phyloP scores from a whole-genome alignment of 2,888 invertebrate species.

The Thecocarcelia acutangulata region DNA sequence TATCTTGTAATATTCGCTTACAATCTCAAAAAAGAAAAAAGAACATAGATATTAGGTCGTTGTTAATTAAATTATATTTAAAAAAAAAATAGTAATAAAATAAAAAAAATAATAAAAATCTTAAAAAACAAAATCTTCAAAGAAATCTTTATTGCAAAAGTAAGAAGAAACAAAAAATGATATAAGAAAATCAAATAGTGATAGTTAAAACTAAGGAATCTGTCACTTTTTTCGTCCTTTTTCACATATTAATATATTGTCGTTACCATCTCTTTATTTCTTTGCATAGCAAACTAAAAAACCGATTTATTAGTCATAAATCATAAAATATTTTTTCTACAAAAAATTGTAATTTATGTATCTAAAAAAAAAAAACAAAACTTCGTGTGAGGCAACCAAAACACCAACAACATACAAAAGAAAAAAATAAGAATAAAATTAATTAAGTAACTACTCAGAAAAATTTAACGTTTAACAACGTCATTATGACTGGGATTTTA shows the following conservation, averaged over 20 bases:
- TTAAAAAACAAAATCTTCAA: slow-evolving; percentile 63
- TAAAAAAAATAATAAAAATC: slow-evolving; percentile 68
- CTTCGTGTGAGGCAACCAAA: slow-evolving; percentile 67
- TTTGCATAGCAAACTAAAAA: slow-evolving; percentile 67
- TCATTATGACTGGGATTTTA: slow-evolving; percentile 68
- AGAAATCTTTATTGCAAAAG: slow-evolving; percentile 69
- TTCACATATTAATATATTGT: slow-evolving; percentile 59
- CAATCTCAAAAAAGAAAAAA: slow-evolving; percentile 71
- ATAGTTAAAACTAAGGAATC: slow-evolving; percentile 67
- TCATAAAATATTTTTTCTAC: slow-evolving; percentile 67
- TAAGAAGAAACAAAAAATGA: slow-evolving; percentile 41
- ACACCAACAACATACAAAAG: slow-evolving; percentile 63
- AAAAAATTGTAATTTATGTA: slow-evolving; percentile 67
- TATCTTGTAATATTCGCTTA: slow-evolving; percentile 74
- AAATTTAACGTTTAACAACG: slow-evolving; percentile 56
- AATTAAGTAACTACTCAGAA: slow-evolving; percentile 64
- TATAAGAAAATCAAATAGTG: slow-evolving; percentile 62
- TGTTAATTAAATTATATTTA: slow-evolving; percentile 78
- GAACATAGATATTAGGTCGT: slow-evolving; percentile 74
- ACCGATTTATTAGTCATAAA: slow-evolving; percentile 67
- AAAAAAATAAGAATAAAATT: slow-evolving; percentile 54
- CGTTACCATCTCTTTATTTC: slow-evolving; percentile 66
- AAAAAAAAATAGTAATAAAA: slow-evolving; percentile 73
- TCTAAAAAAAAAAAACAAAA: slow-evolving; percentile 56
- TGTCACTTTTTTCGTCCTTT: slow-evolving; percentile 67